Conservation (phyloP, 2,797 vertebrate species). For the Manis crassicaudata region DNA sequence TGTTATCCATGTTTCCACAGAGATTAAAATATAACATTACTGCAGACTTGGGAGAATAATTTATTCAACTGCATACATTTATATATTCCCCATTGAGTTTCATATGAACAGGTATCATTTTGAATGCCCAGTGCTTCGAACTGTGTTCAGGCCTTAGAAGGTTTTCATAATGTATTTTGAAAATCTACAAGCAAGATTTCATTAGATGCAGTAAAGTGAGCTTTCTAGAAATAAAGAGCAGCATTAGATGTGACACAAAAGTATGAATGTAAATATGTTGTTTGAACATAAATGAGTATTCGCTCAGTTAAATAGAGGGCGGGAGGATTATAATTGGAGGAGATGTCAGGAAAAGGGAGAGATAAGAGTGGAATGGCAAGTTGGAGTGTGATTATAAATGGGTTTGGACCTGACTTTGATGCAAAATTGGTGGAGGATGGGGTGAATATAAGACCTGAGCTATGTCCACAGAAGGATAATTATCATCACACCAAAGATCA, state of each 20-base stretch:
- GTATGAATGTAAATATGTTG: neutral
- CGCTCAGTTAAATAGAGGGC: neutral
- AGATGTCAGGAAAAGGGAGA: neutral
- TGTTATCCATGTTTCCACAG: neutral
- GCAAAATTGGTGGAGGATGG: neutral
- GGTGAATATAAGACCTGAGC: neutral
- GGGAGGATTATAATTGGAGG: neutral
- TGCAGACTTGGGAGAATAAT: neutral
- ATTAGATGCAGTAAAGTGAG: neutral
- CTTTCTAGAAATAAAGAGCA: neutral
- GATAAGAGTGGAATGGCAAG: neutral
- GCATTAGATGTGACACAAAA: neutral
- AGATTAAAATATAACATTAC: neutral
- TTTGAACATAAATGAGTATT: neutral
- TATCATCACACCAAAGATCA: neutral
- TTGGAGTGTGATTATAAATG: neutral
- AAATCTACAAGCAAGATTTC: neutral
- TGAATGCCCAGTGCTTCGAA: neutral
- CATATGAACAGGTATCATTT: rapidly evolving
- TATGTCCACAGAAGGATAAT: neutral
- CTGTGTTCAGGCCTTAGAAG: neutral
- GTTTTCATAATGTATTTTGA: neutral
- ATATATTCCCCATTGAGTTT: neutral
- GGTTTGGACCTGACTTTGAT: neutral
- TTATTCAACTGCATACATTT: neutral